Base-by-base conservation (phyloP, 1,140 invertebrate species). In the Lycorma delicatula region DNA sequence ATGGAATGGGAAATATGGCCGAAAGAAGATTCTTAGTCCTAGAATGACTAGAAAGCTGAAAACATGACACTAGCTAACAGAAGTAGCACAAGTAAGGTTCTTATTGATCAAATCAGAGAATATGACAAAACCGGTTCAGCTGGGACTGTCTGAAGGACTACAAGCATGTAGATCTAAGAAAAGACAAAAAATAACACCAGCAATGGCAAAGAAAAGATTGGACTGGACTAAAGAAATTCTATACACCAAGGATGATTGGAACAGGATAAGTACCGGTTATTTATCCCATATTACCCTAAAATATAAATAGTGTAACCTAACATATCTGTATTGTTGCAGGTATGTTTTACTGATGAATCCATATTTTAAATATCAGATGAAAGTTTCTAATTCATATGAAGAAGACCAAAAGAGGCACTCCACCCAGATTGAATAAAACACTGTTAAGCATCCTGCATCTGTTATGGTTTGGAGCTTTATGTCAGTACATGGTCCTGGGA, bases 381-480 rank as follows among this genome's bases (percentile, higher is more conserved):
- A 18, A 46, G 7, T 16, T 18, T 6, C 6, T 20, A 9, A 20
- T 46, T 46, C 16, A 6, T 46, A 46, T 6, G 41, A 7, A 18
- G 41, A 46, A 7, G 41, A 18, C 16, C 41, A 7, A 20, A 16
- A 20, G 16, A 9, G 9, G 50, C 12, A 31, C 29, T 9, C 12
- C 3, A 27, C 50, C n/a, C n/a, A n/a, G n/a, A n/a, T n/a, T n/a
- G n/a, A n/a, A n/a, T n/a, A n/a, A n/a, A n/a, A 52, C 27, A 31
- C 16, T 7, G 28, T 52, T 3, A 52, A 52, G 16, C 41, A 56
- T 27, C 48, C 36, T 9, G 22, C 28, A 18, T 4, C 3, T 23
- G 3, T 58, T 38, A 31, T 54, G 25, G 22, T 56, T 31, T 25
- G 58, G 28, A 48, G 46, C 16, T n/a, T n/a, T n/a, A n/a, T n/a